A percentile compares a stretch with the other conserved stretches of the same genome.
phyloP scores from a whole-genome alignment of 2,888 invertebrate genomes.

The Blastobasis adustella region DNA sequence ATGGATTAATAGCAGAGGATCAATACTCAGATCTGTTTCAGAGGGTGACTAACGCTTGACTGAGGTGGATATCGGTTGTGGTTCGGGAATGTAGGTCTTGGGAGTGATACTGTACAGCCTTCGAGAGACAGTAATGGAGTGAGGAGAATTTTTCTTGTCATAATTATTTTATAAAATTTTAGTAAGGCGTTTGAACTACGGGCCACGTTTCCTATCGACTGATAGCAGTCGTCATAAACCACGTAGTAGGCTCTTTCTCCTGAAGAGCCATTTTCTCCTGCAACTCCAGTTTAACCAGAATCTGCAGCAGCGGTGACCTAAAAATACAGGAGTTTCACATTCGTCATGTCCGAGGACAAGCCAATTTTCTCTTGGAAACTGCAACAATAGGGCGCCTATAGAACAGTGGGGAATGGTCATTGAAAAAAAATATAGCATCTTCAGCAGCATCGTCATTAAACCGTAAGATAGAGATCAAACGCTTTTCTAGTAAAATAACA shows the following conservation, averaged over 20 bases:
- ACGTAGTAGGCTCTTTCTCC: background rate
- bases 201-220: background rate
- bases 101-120: constrained; percentile 45
- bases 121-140: constrained; percentile 46
- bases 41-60: constrained; percentile 47
- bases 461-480: background rate
- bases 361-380: too few relatives aligned
- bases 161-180: background rate
- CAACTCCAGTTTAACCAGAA: background rate
- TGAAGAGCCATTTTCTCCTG: background rate
- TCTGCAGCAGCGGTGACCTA: background rate
- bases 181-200: background rate
- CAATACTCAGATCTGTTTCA: constrained; percentile 30
- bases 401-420: too few relatives aligned
- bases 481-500: background rate
- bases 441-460: too few relatives aligned
- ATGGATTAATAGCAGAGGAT: background rate
- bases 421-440: too few relatives aligned
- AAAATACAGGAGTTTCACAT: too few relatives aligned
- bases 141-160: background rate
- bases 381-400: too few relatives aligned
- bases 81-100: constrained; percentile 61
- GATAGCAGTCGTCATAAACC: background rate
- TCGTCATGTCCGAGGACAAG: too few relatives aligned
- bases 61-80: constrained; percentile 47